These are phyloP conservation scores for Isichthys henryi DNA, from an alignment of 2,113 vertebrate genomes.

Conservation along the genomic window DNA sequence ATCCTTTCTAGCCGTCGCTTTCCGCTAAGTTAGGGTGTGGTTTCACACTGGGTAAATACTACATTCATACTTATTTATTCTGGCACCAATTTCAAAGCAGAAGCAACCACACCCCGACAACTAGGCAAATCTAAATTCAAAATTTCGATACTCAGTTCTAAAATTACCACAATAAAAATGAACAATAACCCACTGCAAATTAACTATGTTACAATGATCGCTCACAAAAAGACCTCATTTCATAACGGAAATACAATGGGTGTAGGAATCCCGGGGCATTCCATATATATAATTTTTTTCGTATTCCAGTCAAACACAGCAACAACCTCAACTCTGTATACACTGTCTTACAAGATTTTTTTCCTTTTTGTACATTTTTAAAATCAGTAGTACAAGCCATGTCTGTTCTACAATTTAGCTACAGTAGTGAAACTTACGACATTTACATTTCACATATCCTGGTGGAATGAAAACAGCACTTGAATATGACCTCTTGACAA, in stretches of 20 bases:
- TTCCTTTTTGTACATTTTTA: conserved; percentile 51
- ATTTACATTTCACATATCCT: conserved; percentile 79
- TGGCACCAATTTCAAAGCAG: conserved; percentile 70
- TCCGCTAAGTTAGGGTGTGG: conserved; percentile 21
- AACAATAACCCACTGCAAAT: conserved; percentile 80
- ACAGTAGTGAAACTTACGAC: conserved; percentile 81
- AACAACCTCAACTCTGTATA: conserved; percentile 70
- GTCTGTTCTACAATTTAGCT: conserved; percentile 79
- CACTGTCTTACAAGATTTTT: conserved; percentile 56
- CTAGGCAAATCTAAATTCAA: conserved; percentile 71
- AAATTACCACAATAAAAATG: conserved; percentile 84
- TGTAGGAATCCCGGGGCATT: conserved; percentile 65
- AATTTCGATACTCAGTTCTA: conserved; percentile 72
- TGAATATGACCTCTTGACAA: conserved; percentile 56
- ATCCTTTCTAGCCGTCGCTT: conserved; percentile 21
- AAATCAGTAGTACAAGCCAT: conserved; percentile 83
- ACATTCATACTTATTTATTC: conserved; percentile 87
- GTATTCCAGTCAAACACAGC: conserved; percentile 72
- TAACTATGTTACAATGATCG: conserved; percentile 80
- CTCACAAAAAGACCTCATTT: conserved; percentile 63
- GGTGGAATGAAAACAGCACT: conserved; percentile 72
- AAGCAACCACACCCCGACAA: conserved; percentile 69
- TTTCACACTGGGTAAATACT: conserved; percentile 39
- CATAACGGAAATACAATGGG: conserved; percentile 68
- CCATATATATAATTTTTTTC: conserved; percentile 54